Conservation (phyloP, 2,888 invertebrate genomes). For the Dynastes grantii region DNA sequence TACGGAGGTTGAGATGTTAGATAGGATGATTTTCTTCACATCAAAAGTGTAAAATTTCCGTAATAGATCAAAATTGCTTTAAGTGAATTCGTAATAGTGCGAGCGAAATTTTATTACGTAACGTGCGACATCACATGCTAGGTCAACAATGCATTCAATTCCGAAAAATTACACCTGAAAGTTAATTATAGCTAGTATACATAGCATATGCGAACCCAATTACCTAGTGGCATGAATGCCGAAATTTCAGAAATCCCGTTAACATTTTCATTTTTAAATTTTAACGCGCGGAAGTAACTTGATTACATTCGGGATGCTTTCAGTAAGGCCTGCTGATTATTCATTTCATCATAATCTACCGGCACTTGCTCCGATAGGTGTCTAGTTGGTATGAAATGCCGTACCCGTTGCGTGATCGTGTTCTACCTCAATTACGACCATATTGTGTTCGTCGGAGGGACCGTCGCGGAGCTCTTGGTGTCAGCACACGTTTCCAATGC, state of each 20-base stretch:
- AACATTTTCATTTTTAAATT: constrained; percentile 15
- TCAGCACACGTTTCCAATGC: constrained; percentile 49
- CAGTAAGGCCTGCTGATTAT: constrained; percentile 54
- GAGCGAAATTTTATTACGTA: no score
- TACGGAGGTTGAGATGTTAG: no score
- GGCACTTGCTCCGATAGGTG: constrained; percentile 47
- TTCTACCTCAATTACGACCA: constrained; percentile 46
- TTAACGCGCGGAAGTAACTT: constrained; percentile 23
- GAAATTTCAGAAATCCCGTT: neutral
- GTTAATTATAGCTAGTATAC: no score
- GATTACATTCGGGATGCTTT: constrained; percentile 24
- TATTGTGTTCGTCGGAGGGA: constrained; percentile 45
- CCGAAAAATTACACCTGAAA: no score
- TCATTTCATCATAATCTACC: constrained; percentile 57
- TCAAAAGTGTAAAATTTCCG: no score
- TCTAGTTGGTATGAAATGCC: constrained; percentile 37
- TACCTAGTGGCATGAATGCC: neutral
- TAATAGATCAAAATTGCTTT: no score
- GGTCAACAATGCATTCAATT: no score
- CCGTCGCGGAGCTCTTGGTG: constrained; percentile 41
- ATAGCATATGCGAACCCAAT: neutral
- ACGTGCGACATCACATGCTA: no score
- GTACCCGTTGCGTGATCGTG: constrained; percentile 36
- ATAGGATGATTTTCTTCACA: no score
- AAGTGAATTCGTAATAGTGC: no score